Evolutionary conservation across 2,888 invertebrate genomes (phyloP).

Genomic region (Agonum fuliginosum): DNA sequence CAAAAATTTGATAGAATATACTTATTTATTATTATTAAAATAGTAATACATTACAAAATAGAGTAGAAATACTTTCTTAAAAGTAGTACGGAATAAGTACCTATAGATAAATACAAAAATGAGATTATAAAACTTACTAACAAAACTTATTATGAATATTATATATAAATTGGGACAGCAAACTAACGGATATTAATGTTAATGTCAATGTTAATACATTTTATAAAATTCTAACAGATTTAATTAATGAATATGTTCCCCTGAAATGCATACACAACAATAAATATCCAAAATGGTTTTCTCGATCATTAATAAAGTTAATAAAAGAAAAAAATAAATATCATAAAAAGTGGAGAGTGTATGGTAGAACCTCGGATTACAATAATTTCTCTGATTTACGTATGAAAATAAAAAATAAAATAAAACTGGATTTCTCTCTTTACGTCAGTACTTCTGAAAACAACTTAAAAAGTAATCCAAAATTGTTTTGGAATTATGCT

Average conservation of each 20-base stretch:
- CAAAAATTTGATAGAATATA: no score
- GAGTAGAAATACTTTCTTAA: no score
- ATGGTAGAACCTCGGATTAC: neutral
- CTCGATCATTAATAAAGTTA: neutral
- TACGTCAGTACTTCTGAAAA: neutral
- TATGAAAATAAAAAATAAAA: neutral
- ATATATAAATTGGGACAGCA: neutral
- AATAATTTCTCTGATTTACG: neutral
- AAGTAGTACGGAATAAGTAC: no score
- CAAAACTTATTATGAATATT: no score
- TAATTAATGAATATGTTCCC: neutral
- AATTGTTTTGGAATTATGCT: slow-evolving; percentile 7
- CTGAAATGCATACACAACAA: neutral
- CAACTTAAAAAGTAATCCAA: neutral
- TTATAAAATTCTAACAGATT: neutral
- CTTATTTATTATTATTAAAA: no score
- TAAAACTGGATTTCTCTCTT: neutral
- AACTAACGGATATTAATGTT: neutral
- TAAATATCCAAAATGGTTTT: slow-evolving; percentile 11
- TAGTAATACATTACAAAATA: no score
- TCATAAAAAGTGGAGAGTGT: no score
- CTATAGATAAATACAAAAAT: no score
- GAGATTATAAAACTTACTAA: no score
- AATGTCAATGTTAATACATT: slow-evolving; percentile 1
- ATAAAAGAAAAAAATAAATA: no score